Evolutionary conservation across 1,140 invertebrate genomes (phyloP).

Genomic region (Proctacanthus coquilletti): DNA sequence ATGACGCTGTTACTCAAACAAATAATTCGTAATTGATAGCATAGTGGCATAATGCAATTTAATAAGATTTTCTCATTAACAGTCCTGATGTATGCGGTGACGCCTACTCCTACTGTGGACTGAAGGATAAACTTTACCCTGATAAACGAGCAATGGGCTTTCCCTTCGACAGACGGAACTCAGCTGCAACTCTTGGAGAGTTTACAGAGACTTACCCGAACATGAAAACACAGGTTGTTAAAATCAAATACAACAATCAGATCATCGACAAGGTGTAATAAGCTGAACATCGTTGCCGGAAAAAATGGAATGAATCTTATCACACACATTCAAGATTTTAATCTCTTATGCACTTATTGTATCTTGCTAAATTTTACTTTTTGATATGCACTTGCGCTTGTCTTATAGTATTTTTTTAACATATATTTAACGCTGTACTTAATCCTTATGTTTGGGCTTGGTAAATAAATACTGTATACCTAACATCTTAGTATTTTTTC

Average conservation of each 20-base stretch:
- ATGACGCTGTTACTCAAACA: constrained; percentile 40
- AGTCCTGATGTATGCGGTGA: constrained; percentile 35
- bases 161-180: constrained; percentile 47
- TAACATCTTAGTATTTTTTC: too few relatives aligned
- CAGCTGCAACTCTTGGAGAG: constrained; percentile 38
- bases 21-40: constrained; percentile 15
- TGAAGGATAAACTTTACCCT: constrained; percentile 47
- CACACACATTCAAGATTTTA: too few relatives aligned
- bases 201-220: constrained; percentile 35
- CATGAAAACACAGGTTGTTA: constrained; percentile 37
- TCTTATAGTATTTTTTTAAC: too few relatives aligned
- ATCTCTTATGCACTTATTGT: too few relatives aligned
- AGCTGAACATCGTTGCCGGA: too few relatives aligned
- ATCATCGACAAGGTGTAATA: constrained; percentile 16
- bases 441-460: too few relatives aligned
- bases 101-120: constrained; percentile 50
- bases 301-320: too few relatives aligned
- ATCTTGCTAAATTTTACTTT: too few relatives aligned
- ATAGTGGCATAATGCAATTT: too few relatives aligned
- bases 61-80: background rate
- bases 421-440: too few relatives aligned
- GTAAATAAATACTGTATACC: too few relatives aligned
- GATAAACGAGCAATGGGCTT: constrained; percentile 53
- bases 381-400: too few relatives aligned
- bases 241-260: constrained; percentile 27